Percentiles rank a stretch among this genome's conserved stretches.
Evolutionary conservation across 2,888 invertebrate species (phyloP).

Genomic region (Cosmopolites sordidus): DNA sequence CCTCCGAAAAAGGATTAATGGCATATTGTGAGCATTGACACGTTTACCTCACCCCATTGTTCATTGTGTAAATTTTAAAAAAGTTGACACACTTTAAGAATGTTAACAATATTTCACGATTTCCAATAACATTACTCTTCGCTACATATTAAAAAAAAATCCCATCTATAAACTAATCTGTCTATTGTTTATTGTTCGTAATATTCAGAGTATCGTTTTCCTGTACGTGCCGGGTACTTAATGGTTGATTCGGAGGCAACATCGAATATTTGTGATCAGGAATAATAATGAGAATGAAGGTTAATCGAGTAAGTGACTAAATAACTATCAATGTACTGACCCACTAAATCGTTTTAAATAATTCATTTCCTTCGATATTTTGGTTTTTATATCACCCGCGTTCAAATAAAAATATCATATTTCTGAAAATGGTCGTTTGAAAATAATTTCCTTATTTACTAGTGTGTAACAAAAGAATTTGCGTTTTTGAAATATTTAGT

Average conservation of each 20-base stretch:
- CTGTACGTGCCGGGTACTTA: constrained; percentile 6
- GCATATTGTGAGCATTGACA: constrained; percentile 24
- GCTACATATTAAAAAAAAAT: constrained; percentile 15
- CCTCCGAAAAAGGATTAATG: constrained; percentile 9
- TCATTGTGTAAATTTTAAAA: constrained; percentile 20
- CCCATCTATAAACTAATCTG: constrained; percentile 17
- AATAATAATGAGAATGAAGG: too few species aligned
- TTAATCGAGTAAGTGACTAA: too few species aligned
- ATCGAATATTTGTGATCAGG: too few species aligned
- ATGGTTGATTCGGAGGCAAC: not conserved
- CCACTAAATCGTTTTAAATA: too few species aligned
- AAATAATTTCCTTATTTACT: too few species aligned
- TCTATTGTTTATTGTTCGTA: constrained; percentile 23
- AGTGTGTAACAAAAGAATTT: too few species aligned
- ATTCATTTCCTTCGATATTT: too few species aligned
- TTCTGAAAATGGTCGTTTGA: too few species aligned
- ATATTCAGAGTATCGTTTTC: constrained; percentile 4
- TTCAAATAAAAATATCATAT: too few species aligned
- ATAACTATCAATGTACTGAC: too few species aligned
- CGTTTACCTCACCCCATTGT: constrained; percentile 18
- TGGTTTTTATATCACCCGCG: too few species aligned
- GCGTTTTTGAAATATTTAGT: too few species aligned
- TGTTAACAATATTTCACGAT: constrained; percentile 21
- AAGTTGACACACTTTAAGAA: constrained; percentile 22
- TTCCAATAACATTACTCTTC: constrained; percentile 10